phyloP scores from a whole-genome alignment of 1,140 invertebrate species.

The Homarus americanus region DNA sequence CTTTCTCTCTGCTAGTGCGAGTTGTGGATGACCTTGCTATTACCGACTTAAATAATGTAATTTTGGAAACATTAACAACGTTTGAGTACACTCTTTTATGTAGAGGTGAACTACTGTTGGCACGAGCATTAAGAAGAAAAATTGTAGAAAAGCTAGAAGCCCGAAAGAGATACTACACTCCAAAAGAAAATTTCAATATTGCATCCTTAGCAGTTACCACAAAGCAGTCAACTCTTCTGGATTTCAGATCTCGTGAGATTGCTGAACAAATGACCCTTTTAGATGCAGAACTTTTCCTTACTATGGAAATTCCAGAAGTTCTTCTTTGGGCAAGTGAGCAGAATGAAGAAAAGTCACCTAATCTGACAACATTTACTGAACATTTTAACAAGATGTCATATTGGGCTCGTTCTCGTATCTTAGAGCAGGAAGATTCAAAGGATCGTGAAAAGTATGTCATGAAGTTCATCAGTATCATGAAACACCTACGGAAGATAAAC shows the following conservation, averaged over 20 bases:
- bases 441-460: slow-evolving; percentile 97
- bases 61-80: slow-evolving; percentile 83
- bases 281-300: slow-evolving; percentile 96
- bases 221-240: slow-evolving; percentile 83
- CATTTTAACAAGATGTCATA: slow-evolving; percentile 99
- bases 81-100: slow-evolving; percentile 93
- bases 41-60: slow-evolving; percentile 81
- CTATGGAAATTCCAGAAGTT: slow-evolving; percentile 94
- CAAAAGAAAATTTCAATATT: slow-evolving; percentile 30
- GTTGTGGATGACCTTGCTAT: slow-evolving; percentile 95
- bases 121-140: slow-evolving; percentile 92
- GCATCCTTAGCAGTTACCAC: slow-evolving; percentile 16
- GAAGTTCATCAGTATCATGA: slow-evolving; percentile 99
- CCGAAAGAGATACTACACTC: slow-evolving; percentile 80
- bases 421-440: slow-evolving; percentile 73
- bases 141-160: slow-evolving; percentile 92
- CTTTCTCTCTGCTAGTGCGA: slow-evolving; percentile 92
- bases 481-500: slow-evolving; percentile 96
- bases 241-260: slow-evolving; percentile 94
- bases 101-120: slow-evolving; percentile 91
- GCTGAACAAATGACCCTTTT: slow-evolving; percentile 99
- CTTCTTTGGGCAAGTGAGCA: slow-evolving; percentile 98
- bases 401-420: slow-evolving; percentile 82
- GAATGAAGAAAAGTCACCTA: slow-evolving; percentile 96
- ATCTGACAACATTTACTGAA: slow-evolving; percentile 97